These are phyloP conservation scores for Contarinia nasturtii DNA, from an alignment of 1,140 invertebrate genomes.

Conservation along the genomic window DNA sequence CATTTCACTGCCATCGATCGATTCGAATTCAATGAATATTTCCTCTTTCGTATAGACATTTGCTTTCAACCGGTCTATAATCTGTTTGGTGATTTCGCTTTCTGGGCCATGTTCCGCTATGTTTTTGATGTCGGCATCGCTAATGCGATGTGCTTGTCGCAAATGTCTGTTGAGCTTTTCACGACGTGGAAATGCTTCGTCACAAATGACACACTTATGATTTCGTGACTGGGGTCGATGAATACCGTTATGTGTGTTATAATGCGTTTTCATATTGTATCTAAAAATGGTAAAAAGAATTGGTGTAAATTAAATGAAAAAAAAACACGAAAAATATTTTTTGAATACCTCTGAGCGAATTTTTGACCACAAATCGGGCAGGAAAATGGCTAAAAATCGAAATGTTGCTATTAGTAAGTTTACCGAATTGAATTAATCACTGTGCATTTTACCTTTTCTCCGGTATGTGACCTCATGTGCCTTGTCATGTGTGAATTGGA, in stretches of 20 bases:
- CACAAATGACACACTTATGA: not conserved
- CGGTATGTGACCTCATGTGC: constrained; percentile 37
- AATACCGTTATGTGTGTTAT: constrained; percentile 40
- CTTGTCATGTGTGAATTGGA: constrained; percentile 36
- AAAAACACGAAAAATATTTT: too few species aligned
- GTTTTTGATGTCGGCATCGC: not conserved
- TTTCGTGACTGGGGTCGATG: not conserved
- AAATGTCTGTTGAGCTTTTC: not conserved
- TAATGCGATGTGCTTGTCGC: not conserved
- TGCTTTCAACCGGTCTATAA: too few species aligned
- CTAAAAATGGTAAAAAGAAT: not conserved
- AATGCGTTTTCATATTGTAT: constrained; percentile 55
- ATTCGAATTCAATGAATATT: too few species aligned
- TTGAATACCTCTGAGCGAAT: constrained; percentile 16
- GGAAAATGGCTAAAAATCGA: not conserved
- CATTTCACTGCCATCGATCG: too few species aligned
- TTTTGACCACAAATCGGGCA: constrained; percentile 25
- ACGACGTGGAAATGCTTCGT: not conserved
- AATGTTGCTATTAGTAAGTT: too few species aligned
- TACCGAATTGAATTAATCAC: too few species aligned
- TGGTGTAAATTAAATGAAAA: too few species aligned
- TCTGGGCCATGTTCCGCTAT: not conserved
- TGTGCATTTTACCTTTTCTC: too few species aligned
- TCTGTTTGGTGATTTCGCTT: not conserved
- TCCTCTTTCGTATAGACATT: too few species aligned